Base-by-base conservation (phyloP, 2,113 vertebrate genomes). In the Chunga burmeisteri region DNA sequence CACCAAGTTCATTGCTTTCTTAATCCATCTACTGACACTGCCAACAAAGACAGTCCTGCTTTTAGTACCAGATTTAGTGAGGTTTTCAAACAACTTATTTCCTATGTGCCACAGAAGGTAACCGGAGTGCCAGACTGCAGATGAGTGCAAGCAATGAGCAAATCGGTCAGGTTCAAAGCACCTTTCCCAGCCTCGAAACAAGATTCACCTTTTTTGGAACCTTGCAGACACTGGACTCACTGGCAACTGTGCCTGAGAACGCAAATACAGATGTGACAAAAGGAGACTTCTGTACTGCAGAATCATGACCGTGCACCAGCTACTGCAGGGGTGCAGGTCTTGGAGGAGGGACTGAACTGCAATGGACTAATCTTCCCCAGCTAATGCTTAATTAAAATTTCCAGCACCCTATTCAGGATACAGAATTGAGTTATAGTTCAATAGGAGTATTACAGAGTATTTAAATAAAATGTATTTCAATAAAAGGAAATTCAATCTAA, bases 391-490 rank as follows among this genome's bases (percentile, higher is more conserved):
- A 81, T 50, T 85, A 61, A 85, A 58, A 34, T 75, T 68, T 75
- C 67, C 61, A 94, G 47, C 87, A 56, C 30, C 42, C 52, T 56
- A 1, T 68, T 68, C 16, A 83, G 46, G 27, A 49, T 29, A 14
- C 29, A 50, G 73, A 89, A 63, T 25, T 79, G 81, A 87, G 29
- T 67, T 80, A 49, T 6, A 88, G 66, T 61, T 92, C 79, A 82
- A 29, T 4, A 73, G 58, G 17, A 73, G 17, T 42, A 80, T 34
- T 44, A 71, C 11, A n/a, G 42, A 70, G 16, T 52, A 71, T 55
- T 92, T 32, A 79, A 87, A 82, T 42, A 82, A 90, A 86, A 90
- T 26, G 22, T 40, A 53, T 80, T 94, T 83, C 55, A 66, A 59
- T 50, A 80, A 90, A 90, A 86, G 36, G 58, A 82, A 86, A 83